phyloP scores from a whole-genome alignment of 2,888 invertebrate species.

The Timema cristinae region DNA sequence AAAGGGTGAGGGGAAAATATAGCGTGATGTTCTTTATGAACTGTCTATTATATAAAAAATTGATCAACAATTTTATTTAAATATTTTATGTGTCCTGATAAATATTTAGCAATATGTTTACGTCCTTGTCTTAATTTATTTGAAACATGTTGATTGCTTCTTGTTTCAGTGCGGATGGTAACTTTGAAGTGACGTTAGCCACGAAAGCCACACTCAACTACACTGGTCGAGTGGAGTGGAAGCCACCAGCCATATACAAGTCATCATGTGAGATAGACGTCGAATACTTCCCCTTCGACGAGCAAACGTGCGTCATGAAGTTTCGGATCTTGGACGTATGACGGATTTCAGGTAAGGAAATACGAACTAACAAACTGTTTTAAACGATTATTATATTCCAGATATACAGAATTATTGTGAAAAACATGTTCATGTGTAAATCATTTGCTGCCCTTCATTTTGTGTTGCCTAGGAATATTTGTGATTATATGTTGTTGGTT shows the following conservation, averaged over 20 bases:
- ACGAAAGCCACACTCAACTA: conserved; percentile 77
- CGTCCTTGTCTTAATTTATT: not conserved
- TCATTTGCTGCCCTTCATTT: too few species aligned
- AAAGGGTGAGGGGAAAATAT: too few species aligned
- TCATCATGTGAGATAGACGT: conserved; percentile 85
- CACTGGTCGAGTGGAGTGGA: conserved; percentile 82
- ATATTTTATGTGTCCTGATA: too few species aligned
- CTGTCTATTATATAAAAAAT: too few species aligned
- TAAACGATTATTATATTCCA: too few species aligned
- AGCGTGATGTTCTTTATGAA: too few species aligned
- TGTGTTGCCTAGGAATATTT: too few species aligned
- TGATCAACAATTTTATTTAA: too few species aligned
- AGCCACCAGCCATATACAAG: conserved; percentile 89
- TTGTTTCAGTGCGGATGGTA: conserved; percentile 68
- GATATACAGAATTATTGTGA: too few species aligned
- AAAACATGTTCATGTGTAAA: too few species aligned
- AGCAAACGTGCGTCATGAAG: conserved; percentile 84
- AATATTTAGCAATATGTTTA: not conserved
- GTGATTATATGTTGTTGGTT: too few species aligned
- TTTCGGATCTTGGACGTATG: conserved; percentile 84
- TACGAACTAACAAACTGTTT: too few species aligned
- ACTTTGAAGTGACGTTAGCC: conserved; percentile 78
- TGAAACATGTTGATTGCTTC: not conserved
- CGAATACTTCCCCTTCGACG: conserved; percentile 82
- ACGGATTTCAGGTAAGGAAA: conserved; percentile 67